Conservation (phyloP, 1,140 invertebrate genomes). For the Monomorium pharaonis region DNA sequence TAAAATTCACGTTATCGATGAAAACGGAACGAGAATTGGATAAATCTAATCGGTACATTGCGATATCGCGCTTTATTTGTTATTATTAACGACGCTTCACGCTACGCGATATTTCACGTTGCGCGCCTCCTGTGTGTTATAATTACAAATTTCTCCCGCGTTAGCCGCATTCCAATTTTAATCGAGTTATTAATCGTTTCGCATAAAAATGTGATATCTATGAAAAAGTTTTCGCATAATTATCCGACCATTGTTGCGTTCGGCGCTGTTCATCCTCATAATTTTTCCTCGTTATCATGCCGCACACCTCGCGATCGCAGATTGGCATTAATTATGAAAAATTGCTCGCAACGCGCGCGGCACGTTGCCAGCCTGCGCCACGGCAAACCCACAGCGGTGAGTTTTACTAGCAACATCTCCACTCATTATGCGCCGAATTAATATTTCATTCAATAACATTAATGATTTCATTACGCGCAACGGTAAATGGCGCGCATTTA, state of each 20-base stretch:
- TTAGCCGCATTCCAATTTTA: conserved; percentile 23
- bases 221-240: conserved; percentile 30
- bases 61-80: background rate
- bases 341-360: conserved; percentile 16
- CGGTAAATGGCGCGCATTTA: conserved; percentile 22
- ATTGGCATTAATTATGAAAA: conserved; percentile 59
- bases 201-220: conserved; percentile 19
- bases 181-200: conserved; percentile 36
- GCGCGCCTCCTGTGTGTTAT: background rate
- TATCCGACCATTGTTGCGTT: background rate
- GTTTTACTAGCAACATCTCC: conserved; percentile 27
- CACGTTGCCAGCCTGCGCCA: background rate
- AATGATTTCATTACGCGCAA: conserved; percentile 40
- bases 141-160: conserved; percentile 31
- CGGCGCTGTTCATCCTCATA: background rate
- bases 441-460: conserved; percentile 49
- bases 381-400: conserved; percentile 15
- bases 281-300: conserved; percentile 41
- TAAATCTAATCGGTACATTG: background rate
- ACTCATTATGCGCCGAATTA: conserved; percentile 34
- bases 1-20: background rate
- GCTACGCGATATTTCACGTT: background rate
- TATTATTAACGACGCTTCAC: conserved; percentile 2
- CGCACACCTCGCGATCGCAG: conserved; percentile 22
- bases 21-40: background rate